Percentiles rank a stretch among this genome's conserved stretches.
Evolutionary conservation across 2,888 invertebrate species (phyloP).

Genomic region (Eupithecia inturbata): DNA sequence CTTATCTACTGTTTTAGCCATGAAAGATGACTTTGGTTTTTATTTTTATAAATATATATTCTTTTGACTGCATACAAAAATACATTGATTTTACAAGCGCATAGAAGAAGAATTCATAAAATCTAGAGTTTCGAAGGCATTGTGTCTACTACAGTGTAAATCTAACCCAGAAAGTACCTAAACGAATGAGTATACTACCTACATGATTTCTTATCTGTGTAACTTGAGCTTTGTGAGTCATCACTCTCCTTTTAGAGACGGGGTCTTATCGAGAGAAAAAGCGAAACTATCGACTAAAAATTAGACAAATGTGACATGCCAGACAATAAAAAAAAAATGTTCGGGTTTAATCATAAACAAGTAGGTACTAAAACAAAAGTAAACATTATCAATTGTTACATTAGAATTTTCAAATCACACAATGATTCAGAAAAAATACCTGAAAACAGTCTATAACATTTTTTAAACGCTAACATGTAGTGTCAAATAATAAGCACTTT

Average conservation of each 20-base stretch:
- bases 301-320: no score
- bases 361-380: no score
- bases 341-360: neutral
- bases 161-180: neutral
- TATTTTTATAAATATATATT: neutral
- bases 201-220: slow-evolving; percentile 15
- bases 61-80: neutral
- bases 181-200: neutral
- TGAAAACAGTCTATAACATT: neutral
- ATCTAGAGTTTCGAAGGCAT: neutral
- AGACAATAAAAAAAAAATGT: no score
- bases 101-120: neutral
- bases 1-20: no score
- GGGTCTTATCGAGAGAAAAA: slow-evolving; percentile 19
- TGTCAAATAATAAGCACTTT: slow-evolving; percentile 36
- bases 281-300: neutral
- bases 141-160: neutral
- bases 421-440: slow-evolving; percentile 17
- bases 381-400: neutral
- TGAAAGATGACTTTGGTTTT: neutral
- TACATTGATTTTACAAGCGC: neutral
- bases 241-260: slow-evolving; percentile 32
- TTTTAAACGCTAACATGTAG: neutral
- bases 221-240: slow-evolving; percentile 35
- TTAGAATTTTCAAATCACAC: neutral